Evolutionary conservation across 2,113 vertebrate genomes (phyloP).

Genomic region (Leucopsar rothschildi): DNA sequence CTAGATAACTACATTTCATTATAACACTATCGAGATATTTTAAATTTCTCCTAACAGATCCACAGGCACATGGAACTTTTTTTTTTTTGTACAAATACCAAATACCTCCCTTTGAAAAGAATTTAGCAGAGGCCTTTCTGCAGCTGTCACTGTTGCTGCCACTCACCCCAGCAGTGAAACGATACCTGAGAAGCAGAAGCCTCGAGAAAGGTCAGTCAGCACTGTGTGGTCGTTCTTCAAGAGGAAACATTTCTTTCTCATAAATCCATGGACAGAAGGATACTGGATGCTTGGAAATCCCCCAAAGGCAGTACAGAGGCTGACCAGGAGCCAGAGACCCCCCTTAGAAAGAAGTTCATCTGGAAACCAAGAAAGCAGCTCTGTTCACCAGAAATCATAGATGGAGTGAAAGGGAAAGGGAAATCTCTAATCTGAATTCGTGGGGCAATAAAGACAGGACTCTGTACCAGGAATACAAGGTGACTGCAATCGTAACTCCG

Average conservation of each 20-base stretch:
- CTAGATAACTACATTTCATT: neutral
- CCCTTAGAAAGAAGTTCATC: neutral
- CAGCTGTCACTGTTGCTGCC: neutral
- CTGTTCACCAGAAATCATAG: neutral
- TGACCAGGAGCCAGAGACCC: neutral
- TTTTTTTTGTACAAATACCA: neutral
- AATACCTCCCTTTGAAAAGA: neutral
- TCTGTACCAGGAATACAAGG: neutral
- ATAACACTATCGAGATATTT: neutral
- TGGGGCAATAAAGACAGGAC: constrained; percentile 31
- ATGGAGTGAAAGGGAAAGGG: neutral
- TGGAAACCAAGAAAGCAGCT: neutral
- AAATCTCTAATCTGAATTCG: neutral
- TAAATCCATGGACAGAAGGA: neutral
- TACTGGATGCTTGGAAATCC: neutral
- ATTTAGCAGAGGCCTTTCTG: neutral
- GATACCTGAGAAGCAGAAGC: neutral
- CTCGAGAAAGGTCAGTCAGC: neutral
- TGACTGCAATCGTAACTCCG: neutral
- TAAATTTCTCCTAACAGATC: neutral
- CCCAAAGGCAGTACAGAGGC: neutral
- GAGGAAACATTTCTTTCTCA: neutral
- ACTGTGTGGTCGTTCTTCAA: neutral
- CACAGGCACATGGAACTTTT: neutral
- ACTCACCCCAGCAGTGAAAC: neutral